These are phyloP conservation scores for Akabosia matsudoensis DNA, from an alignment of 1,140 invertebrate genomes.

Conservation along the genomic window DNA sequence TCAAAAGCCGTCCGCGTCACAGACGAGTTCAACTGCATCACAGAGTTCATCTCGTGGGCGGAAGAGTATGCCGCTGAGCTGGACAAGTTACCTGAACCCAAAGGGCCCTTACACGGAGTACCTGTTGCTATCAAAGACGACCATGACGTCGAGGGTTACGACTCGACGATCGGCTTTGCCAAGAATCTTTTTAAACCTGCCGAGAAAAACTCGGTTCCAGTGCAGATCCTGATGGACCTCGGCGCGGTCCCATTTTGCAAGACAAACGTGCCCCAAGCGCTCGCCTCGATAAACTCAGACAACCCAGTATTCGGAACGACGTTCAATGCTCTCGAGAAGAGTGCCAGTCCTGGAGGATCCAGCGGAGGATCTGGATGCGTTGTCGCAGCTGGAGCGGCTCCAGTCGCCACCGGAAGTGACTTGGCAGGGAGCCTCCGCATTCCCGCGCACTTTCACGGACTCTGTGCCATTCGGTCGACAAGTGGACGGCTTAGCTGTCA, in stretches of 20 bases:
- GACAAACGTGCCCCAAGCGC: constrained; percentile 51
- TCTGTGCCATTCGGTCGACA: not conserved
- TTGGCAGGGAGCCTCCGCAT: constrained; percentile 24
- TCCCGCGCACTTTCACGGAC: constrained; percentile 26
- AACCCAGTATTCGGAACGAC: constrained; percentile 34
- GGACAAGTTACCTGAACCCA: constrained; percentile 42
- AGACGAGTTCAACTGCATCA: constrained; percentile 47
- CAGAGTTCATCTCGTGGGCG: constrained; percentile 47
- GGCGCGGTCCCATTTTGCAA: constrained; percentile 53
- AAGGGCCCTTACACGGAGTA: constrained; percentile 48
- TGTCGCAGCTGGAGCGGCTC: constrained; percentile 14
- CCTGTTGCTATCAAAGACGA: constrained; percentile 50
- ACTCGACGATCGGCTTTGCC: constrained; percentile 51
- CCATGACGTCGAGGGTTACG: constrained; percentile 51
- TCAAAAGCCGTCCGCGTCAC: constrained; percentile 45
- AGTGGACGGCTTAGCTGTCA: constrained; percentile 4
- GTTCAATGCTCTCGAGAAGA: constrained; percentile 13
- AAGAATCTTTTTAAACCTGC: constrained; percentile 49
- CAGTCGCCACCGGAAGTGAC: constrained; percentile 25
- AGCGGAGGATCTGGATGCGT: constrained; percentile 5
- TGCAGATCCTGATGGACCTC: constrained; percentile 47
- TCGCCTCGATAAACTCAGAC: constrained; percentile 16
- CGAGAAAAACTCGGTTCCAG: constrained; percentile 47
- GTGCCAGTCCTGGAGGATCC: constrained; percentile 15
- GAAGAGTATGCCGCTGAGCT: constrained; percentile 44